Percentiles rank a stretch among this genome's conserved stretches.
Evolutionary conservation across 2,797 vertebrate genomes (phyloP).

Genomic region (Phoxinus dragarum): DNA sequence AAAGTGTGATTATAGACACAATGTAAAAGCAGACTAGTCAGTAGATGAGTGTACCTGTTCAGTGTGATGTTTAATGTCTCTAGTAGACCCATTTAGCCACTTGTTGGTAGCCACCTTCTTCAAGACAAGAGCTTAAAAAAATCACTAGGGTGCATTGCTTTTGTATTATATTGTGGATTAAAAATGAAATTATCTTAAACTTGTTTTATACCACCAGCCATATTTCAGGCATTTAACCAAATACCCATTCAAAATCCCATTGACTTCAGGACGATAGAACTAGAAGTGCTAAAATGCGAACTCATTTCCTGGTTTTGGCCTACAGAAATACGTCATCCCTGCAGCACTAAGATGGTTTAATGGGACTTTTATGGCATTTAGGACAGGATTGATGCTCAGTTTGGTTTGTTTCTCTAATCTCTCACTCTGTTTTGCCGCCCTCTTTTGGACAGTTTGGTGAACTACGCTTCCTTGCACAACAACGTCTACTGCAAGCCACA

Average conservation of each 20-base stretch:
- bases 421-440: constrained; percentile 34
- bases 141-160: not conserved
- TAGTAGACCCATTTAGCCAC: not conserved
- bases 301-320: not conserved
- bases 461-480: constrained; percentile 90
- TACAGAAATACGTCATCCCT: not conserved
- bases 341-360: not conserved
- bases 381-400: not conserved
- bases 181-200: not conserved
- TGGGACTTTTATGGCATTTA: not conserved
- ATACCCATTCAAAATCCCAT: not conserved
- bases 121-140: not conserved
- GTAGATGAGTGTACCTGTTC: not conserved
- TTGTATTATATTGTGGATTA: not conserved
- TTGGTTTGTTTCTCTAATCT: constrained; percentile 7
- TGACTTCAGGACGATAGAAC: not conserved
- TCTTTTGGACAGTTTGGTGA: constrained; percentile 82
- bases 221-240: not conserved
- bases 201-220: not conserved
- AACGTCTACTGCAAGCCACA: constrained; percentile 97
- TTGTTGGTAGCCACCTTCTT: not conserved
- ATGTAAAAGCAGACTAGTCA: not conserved
- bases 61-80: not conserved
- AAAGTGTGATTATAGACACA: not conserved
- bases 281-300: not conserved